A percentile compares a stretch with the other conserved stretches of the same genome.
Conservation (phyloP, 2,797 vertebrate species). For the Atherinosoma microstoma region DNA sequence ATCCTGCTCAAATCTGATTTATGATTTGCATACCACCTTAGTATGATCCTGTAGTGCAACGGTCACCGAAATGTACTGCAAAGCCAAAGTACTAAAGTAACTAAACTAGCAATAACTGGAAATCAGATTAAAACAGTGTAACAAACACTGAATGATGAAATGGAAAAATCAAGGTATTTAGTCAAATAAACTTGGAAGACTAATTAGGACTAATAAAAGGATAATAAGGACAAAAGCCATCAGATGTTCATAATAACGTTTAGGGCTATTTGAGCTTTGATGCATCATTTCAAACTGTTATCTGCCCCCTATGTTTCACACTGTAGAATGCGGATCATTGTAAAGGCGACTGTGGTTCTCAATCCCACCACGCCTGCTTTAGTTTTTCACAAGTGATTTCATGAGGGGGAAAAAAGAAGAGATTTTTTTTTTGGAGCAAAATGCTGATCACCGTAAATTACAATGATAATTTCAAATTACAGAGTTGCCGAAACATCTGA, state of each 20-base stretch:
- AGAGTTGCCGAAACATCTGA: too few species aligned
- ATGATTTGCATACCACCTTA: neutral
- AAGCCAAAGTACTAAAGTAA: neutral
- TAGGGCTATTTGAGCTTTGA: too few species aligned
- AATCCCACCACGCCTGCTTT: neutral
- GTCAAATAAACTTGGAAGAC: neutral
- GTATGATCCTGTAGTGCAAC: neutral
- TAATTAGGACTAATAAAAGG: too few species aligned
- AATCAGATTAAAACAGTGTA: neutral
- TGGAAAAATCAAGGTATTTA: neutral
- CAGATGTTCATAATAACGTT: neutral
- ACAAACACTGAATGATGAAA: neutral
- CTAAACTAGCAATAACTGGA: neutral
- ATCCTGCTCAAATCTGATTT: too few species aligned
- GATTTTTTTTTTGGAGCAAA: neutral
- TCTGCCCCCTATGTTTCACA: too few species aligned
- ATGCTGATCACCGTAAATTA: too few species aligned
- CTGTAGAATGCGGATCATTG: neutral
- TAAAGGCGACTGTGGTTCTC: neutral
- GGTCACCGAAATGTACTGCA: neutral
- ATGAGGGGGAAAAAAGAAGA: too few species aligned
- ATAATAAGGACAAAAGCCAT: too few species aligned
- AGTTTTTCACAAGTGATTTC: neutral
- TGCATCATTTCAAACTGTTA: neutral
- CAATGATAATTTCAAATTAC: too few species aligned